Conservation (phyloP, 2,113 vertebrate genomes). For the Pomatostomus ruficeps region DNA sequence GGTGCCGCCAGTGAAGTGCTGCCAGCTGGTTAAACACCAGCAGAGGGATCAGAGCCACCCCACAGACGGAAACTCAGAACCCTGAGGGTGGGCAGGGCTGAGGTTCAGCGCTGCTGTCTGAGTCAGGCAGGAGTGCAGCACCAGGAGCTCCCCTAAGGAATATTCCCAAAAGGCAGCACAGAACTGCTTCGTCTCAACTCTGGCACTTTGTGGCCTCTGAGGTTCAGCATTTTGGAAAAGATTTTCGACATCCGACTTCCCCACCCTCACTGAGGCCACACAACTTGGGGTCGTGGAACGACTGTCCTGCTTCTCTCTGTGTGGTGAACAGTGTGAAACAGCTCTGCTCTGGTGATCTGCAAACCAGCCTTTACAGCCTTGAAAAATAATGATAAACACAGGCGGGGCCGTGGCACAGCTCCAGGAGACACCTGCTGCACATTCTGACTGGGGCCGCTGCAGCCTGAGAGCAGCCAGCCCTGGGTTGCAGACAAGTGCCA, state of each 20-base stretch:
- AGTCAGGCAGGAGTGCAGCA: neutral
- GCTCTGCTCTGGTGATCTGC: neutral
- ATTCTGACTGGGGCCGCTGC: neutral
- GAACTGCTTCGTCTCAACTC: neutral
- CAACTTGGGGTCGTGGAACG: neutral
- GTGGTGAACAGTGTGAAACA: neutral
- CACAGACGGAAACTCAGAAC: neutral
- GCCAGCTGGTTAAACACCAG: neutral
- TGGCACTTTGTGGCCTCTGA: neutral
- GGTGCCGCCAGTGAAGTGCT: neutral
- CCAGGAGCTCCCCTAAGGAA: neutral
- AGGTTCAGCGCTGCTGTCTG: neutral
- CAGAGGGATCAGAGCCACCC: neutral
- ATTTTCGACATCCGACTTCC: neutral
- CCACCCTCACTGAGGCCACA: neutral
- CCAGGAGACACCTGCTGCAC: neutral
- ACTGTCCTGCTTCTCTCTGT: neutral
- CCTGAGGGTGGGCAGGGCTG: neutral
- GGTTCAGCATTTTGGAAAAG: neutral
- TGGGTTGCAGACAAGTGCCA: rapidly evolving
- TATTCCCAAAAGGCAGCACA: neutral
- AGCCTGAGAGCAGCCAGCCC: neutral
- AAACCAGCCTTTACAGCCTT: neutral
- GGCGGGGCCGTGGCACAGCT: neutral
- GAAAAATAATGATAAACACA: rapidly evolving